Percentiles rank a stretch among this genome's conserved stretches.
These are phyloP conservation scores for Coturnix japonica DNA, from an alignment of 2,113 vertebrate genomes.

Conservation along the genomic window DNA sequence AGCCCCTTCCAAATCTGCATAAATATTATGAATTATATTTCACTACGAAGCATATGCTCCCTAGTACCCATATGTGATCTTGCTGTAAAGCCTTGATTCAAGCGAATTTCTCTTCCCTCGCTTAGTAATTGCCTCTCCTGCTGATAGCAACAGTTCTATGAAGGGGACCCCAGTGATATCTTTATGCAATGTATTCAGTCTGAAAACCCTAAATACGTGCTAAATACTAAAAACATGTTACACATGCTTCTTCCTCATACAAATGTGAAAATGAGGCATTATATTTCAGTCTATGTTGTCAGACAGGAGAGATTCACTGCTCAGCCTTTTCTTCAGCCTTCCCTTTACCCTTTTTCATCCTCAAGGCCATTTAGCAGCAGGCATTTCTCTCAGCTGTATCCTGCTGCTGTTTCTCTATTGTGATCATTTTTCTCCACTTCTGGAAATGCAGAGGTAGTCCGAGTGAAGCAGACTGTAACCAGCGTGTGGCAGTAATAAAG, in stretches of 20 bases:
- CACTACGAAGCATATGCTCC: conserved; percentile 52
- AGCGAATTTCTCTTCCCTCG: conserved; percentile 23
- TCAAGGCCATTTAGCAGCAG: neutral
- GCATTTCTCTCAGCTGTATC: neutral
- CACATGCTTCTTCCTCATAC: neutral
- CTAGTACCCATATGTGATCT: conserved; percentile 2
- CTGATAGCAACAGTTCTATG: conserved; percentile 44
- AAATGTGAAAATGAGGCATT: neutral
- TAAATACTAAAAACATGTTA: neutral
- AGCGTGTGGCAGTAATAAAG: neutral
- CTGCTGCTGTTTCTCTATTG: neutral
- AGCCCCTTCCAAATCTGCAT: conserved; percentile 52
- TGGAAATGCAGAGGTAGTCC: neutral
- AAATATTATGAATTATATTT: conserved; percentile 51
- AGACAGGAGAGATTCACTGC: neutral
- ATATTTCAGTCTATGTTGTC: neutral
- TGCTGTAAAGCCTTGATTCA: conserved; percentile 62
- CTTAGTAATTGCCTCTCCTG: conserved; percentile 41
- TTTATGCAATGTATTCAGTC: neutral
- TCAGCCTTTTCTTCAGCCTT: neutral
- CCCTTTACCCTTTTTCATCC: neutral
- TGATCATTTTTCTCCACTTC: neutral
- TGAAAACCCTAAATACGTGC: neutral
- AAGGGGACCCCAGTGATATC: neutral
- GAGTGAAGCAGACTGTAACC: neutral